Evolutionary conservation across 2,888 invertebrate genomes (phyloP).

Genomic region (Agapetus fuscipes): DNA sequence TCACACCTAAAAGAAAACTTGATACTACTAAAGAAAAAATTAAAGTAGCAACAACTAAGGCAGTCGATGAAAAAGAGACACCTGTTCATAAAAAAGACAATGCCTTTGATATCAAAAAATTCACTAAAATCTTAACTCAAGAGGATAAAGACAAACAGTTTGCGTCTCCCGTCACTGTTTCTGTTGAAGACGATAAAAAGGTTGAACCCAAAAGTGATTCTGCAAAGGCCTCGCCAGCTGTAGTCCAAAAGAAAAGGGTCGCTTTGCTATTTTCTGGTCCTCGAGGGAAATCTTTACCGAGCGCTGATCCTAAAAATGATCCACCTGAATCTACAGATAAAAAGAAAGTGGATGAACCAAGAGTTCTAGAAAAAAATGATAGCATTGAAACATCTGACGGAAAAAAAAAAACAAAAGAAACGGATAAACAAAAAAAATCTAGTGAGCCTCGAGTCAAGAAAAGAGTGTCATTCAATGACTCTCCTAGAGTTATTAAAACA

Average conservation of each 20-base stretch:
- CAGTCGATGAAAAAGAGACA: constrained; percentile 5
- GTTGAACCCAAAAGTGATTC: background rate
- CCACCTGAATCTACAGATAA: too few species aligned
- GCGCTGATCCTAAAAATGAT: constrained; percentile 1
- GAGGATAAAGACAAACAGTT: constrained; percentile 26
- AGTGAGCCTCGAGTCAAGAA: constrained; percentile 27
- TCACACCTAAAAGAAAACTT: constrained; percentile 25
- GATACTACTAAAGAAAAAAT: background rate
- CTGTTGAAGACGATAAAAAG: background rate
- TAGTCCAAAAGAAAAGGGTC: constrained; percentile 15
- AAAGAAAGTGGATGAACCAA: too few species aligned
- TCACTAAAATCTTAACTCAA: constrained; percentile 27
- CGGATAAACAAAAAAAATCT: background rate
- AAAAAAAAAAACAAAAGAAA: too few species aligned
- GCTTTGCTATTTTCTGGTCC: constrained; percentile 15
- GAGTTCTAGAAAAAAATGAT: constrained; percentile 4
- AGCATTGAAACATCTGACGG: background rate
- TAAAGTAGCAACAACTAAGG: constrained; percentile 6
- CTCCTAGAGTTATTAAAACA: constrained; percentile 28
- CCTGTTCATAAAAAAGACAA: constrained; percentile 18
- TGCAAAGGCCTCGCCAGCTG: too few species aligned
- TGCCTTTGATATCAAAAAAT: constrained; percentile 26
- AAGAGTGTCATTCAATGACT: constrained; percentile 28
- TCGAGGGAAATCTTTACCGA: constrained; percentile 10
- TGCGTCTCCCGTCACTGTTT: background rate